These are phyloP conservation scores for Cynoglossus semilaevis DNA, from an alignment of 2,113 vertebrate species.

Conservation along the genomic window DNA sequence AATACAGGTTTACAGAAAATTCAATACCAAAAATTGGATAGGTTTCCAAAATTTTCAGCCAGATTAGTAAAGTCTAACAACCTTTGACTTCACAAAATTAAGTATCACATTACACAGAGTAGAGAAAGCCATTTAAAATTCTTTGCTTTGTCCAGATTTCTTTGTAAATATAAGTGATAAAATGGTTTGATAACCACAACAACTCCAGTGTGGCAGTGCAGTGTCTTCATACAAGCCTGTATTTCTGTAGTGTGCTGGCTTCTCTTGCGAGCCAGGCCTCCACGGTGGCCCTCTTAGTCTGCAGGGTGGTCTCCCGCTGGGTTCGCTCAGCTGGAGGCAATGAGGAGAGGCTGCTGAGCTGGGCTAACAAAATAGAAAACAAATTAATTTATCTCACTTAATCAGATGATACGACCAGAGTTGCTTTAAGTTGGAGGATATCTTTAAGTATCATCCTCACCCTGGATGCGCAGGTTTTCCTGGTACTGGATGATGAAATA, in stretches of 20 bases:
- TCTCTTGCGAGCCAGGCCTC: conserved; percentile 82
- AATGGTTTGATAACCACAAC: background rate
- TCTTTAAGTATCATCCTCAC: conserved; percentile 33
- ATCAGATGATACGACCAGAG: too few species aligned
- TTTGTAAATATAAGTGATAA: too few species aligned
- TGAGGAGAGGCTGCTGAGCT: conserved; percentile 83
- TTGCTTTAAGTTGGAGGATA: background rate
- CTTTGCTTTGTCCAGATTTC: too few species aligned
- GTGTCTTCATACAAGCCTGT: conserved; percentile 81
- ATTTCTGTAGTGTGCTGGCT: conserved; percentile 89
- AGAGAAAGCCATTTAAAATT: too few species aligned
- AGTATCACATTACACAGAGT: too few species aligned
- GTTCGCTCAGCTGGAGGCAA: conserved; percentile 85
- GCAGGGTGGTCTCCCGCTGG: conserved; percentile 76
- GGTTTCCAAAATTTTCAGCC: too few species aligned
- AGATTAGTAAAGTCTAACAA: too few species aligned
- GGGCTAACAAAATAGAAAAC: conserved; percentile 71
- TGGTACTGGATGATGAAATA: conserved; percentile 98
- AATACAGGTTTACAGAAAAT: too few species aligned
- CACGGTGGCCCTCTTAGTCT: conserved; percentile 79
- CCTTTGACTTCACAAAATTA: too few species aligned
- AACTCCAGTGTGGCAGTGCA: background rate
- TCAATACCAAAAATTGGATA: too few species aligned
- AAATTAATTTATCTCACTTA: background rate
- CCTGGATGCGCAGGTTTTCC: conserved; percentile 87